Conservation (phyloP, 2,888 invertebrate genomes). For the Germaria angustata region DNA sequence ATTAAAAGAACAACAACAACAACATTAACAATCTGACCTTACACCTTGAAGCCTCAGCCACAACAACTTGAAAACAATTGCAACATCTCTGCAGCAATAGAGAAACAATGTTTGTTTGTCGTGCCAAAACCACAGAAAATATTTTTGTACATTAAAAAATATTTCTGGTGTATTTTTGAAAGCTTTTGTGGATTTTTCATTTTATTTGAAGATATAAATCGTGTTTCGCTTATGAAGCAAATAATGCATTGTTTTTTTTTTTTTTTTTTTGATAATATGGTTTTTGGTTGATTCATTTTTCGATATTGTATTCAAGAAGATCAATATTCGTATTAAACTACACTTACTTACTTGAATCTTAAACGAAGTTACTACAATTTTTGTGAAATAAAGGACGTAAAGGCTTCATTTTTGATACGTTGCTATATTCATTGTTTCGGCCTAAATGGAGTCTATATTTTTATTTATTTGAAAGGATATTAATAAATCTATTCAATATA, state of each 20-base stretch:
- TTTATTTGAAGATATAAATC: constrained; percentile 15
- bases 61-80: constrained; percentile 38
- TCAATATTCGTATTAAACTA: constrained; percentile 12
- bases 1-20: not conserved
- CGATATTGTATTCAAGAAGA: not conserved
- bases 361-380: too few species aligned
- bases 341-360: not conserved
- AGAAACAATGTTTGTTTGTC: constrained; percentile 32
- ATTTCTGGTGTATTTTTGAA: not conserved
- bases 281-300: not conserved
- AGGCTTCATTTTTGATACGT: too few species aligned
- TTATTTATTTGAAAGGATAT: too few species aligned
- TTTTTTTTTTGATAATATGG: constrained; percentile 23
- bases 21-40: constrained; percentile 60
- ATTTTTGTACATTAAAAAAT: not conserved
- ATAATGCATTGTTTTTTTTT: constrained; percentile 24
- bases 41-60: constrained; percentile 45
- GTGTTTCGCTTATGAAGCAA: not conserved
- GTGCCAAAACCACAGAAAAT: constrained; percentile 37
- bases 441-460: too few species aligned
- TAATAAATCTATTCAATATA: too few species aligned
- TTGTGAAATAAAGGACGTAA: too few species aligned
- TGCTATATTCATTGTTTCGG: too few species aligned
- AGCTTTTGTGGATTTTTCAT: not conserved
- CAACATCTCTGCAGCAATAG: constrained; percentile 51